Base-by-base conservation (phyloP, 2,113 vertebrate genomes). In the Pelobates fuscus region DNA sequence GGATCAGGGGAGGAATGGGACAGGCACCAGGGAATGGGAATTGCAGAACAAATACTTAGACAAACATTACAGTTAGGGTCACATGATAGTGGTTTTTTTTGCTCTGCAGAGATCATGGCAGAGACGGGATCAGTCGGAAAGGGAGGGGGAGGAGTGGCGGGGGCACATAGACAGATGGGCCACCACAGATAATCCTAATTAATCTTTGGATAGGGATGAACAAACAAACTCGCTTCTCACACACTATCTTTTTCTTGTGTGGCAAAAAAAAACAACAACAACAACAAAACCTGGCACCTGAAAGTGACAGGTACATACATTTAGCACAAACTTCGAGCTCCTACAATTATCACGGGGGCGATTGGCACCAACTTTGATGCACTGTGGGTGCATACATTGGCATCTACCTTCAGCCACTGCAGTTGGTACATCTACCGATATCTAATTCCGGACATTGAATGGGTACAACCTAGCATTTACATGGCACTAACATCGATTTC, bases 151-250 rank as follows among this genome's bases (percentile, higher is more conserved):
- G 44, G 44, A 24, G 2, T 10, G 11, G 23, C n/a, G 57, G 17
- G 43, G n/a, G n/a, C n/a, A n/a, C n/a, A n/a, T n/a, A n/a, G n/a
- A 67, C 72, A 75, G 72, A 75, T 75, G 72, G 72, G 54, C 26
- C 24, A 49, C 24, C 20, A 24, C 17, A 7, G 58, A 71, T 29
- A 20, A 12, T 41, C 46, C 8, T 30, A 59, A 67, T 5, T 25
- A 30, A 46, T 67, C 63, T 59, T 75, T 46, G 32, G 18, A 75
- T 52, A 64, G 23, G 15, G 29, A 59, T 43, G 54, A 26, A 25
- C 52, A 75, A 75, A 75, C 54, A 74, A 55, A 43, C 4, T 21
- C 21, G 49, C 23, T 29, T 24, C 44, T 20, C 32, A 37, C 32
- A 37, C 32, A 6, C 10, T 37, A 24, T 6, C 27, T 17, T 4